These are phyloP conservation scores for Holocentrus rufus DNA, from an alignment of 2,797 vertebrate species.

Conservation along the genomic window DNA sequence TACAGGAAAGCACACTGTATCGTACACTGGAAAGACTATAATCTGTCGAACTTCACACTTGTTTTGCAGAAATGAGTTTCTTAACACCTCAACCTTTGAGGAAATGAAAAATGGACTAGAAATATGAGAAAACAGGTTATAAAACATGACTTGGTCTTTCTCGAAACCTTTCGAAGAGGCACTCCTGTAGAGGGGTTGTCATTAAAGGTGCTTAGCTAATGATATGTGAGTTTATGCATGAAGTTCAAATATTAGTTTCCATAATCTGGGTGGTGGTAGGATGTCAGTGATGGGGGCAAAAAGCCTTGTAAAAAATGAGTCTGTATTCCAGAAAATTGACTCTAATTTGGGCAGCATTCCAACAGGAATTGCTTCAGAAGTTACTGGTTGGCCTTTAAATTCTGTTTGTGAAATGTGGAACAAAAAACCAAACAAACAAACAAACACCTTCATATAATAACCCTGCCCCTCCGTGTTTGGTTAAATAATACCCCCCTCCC, in stretches of 20 bases:
- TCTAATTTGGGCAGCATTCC: conserved; percentile 2
- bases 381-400: too few relatives aligned
- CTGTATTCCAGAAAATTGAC: not conserved
- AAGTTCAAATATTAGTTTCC: conserved; percentile 43
- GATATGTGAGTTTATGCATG: conserved; percentile 7
- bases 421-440: not conserved
- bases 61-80: conserved; percentile 7
- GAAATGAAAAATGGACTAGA: conserved; percentile 21
- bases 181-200: conserved; percentile 59
- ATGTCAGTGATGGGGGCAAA: conserved; percentile 5
- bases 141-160: conserved; percentile 17
- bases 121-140: conserved; percentile 48
- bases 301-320: not conserved
- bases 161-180: conserved; percentile 47
- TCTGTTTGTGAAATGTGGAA: not conserved
- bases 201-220: conserved; percentile 61
- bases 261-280: conserved; percentile 1
- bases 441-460: not conserved
- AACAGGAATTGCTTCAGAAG: not conserved
- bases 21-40: conserved; percentile 16
- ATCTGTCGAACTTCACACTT: conserved; percentile 27
- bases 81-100: not conserved
- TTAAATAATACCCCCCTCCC: not conserved
- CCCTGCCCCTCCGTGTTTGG: not conserved
- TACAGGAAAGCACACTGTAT: not conserved